Conservation (phyloP, 1,140 invertebrate species). For the Pteromalus puparum region DNA sequence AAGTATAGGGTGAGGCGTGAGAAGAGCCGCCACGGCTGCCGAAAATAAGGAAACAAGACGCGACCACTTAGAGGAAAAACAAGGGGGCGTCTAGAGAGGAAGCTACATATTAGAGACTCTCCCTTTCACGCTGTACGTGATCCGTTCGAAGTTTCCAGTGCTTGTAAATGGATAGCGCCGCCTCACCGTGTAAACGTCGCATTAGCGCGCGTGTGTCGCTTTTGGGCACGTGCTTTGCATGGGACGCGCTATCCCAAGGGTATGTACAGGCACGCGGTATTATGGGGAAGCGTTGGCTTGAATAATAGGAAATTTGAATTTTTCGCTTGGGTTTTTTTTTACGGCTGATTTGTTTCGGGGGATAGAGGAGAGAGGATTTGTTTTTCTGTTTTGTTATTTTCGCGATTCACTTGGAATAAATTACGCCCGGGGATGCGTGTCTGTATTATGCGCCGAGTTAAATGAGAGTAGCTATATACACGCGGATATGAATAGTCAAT, state of each 20-base stretch:
- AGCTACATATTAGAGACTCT: background rate
- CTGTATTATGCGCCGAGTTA: no score
- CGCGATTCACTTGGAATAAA: no score
- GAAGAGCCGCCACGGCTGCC: background rate
- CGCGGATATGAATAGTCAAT: no score
- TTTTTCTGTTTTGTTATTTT: no score
- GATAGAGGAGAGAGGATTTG: no score
- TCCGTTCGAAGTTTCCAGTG: background rate
- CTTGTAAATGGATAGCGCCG: slow-evolving; percentile 25
- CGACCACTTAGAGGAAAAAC: slow-evolving; percentile 29
- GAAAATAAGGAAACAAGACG: slow-evolving; percentile 13
- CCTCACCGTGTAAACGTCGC: slow-evolving; percentile 20
- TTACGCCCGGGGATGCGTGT: no score
- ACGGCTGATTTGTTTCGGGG: no score
- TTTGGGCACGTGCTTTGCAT: slow-evolving; percentile 5
- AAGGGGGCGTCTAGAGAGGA: slow-evolving; percentile 4
- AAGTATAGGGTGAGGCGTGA: background rate
- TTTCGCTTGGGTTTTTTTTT: background rate
- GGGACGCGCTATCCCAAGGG: background rate
- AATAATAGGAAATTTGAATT: background rate
- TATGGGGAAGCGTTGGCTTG: background rate
- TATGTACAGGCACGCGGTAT: background rate
- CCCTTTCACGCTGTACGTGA: background rate
- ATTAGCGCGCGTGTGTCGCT: slow-evolving; percentile 13
- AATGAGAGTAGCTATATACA: no score